Base-by-base conservation (phyloP, 2,113 vertebrate genomes). In the Erythrolamprus reginae region DNA sequence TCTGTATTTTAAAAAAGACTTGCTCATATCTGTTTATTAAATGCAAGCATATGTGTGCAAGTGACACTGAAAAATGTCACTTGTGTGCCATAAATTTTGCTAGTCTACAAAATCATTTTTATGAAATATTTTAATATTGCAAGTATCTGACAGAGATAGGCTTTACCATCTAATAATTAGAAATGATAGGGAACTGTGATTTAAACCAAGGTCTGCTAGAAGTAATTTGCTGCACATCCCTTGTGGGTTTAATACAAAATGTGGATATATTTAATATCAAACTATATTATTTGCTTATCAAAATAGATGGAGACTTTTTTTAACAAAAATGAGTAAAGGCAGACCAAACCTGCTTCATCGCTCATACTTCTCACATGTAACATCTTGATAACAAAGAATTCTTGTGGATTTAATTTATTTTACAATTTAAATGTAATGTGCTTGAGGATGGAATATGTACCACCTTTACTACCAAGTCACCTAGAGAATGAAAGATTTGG, bases 361-460 rank as follows among this genome's bases (percentile, higher is more conserved):
- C 12, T 21, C 42, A 10, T 83, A 58, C 42, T 9, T 50, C 53
- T 17, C 52, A 88, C 10, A 50, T 58, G 65, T 87, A 82, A 28
- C 45, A 87, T 82, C 51, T 91, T 87, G 70, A 88, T 91, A 91
- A 82, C 7, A 84, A 38, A 86, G 70, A 21, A 91, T 84, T 82
- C 52, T 51, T 83, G 45, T 42, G 51, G 45, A 23, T 88, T 88
- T 84, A 50, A 88, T 88, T 91, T 91, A 58, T 15, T 88, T 83
- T 87, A 4, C 87, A 70, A 10, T 85, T 91, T 92, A 65, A 0
- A 0, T 84, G 48, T 50, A 84, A n/a, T 93, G 15, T 86, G 92
- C 3, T 0, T 83, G 90, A 7, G 51, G 21, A 19, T 70, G 86
- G 2, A 17, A 45, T 90, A 92, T 88, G 28, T 92, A 86, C 89